phyloP scores from a whole-genome alignment of 2,113 vertebrate species.

The Calidris pugnax region DNA sequence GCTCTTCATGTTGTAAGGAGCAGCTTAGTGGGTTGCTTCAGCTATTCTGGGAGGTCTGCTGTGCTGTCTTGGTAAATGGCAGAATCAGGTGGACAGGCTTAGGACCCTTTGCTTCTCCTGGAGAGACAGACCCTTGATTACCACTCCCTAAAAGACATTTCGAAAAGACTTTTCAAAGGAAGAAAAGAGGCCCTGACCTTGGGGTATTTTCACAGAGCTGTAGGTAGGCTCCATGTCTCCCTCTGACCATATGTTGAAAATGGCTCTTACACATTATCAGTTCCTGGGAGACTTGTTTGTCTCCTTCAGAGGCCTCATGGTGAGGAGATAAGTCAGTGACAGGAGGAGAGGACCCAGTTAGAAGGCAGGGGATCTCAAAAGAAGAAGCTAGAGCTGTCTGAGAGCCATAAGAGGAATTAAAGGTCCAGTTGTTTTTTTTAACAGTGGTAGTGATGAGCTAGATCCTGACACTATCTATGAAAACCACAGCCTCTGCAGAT shows the following conservation, averaged over 20 bases:
- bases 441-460: not conserved
- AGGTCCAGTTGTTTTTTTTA: not conserved
- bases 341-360: not conserved
- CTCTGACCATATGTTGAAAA: not conserved
- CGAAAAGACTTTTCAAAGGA: not conserved
- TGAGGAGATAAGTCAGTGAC: not conserved
- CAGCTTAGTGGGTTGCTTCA: not conserved
- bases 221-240: not conserved
- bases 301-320: not conserved
- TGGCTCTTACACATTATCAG: not conserved
- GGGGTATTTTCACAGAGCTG: not conserved
- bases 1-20: not conserved
- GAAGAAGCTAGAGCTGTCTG: not conserved
- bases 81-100: not conserved
- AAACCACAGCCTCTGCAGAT: not conserved
- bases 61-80: not conserved
- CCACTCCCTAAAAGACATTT: not conserved
- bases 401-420: not conserved
- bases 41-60: not conserved
- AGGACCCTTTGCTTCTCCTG: not conserved
- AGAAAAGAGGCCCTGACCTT: not conserved
- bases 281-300: constrained; percentile 20
- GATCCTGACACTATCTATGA: not conserved
- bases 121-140: not conserved
- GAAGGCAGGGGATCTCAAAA: accelerated